Evolutionary conservation across 2,113 vertebrate genomes (phyloP).

Genomic region (Physeter macrocephalus): DNA sequence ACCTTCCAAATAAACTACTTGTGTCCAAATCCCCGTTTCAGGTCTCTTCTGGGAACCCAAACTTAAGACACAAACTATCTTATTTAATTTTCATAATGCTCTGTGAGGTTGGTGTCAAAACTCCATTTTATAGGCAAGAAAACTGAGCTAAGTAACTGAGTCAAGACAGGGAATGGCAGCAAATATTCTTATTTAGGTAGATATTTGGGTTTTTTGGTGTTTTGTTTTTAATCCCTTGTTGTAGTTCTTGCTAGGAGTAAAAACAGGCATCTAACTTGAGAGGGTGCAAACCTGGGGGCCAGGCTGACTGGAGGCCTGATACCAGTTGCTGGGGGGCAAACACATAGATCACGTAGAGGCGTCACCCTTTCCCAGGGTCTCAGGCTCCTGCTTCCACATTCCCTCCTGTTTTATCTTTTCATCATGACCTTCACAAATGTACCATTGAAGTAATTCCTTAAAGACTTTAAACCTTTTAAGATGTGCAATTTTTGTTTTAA

Average conservation of each 20-base stretch:
- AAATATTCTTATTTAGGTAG: not conserved
- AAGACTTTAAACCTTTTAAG: not conserved
- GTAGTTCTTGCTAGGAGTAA: not conserved
- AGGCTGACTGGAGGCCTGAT: rapidly evolving
- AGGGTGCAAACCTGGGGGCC: too few species aligned
- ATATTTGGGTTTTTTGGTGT: not conserved
- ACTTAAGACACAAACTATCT: not conserved
- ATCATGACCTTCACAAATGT: not conserved
- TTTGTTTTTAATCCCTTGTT: not conserved
- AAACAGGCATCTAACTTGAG: not conserved
- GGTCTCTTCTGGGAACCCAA: not conserved
- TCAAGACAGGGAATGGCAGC: not conserved
- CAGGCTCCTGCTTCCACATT: not conserved
- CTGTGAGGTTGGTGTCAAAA: not conserved
- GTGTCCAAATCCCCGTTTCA: not conserved
- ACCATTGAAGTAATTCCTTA: not conserved
- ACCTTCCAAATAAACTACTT: not conserved
- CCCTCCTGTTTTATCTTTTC: not conserved
- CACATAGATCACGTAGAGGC: rapidly evolving
- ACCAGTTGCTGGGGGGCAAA: not conserved
- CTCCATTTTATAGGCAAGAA: not conserved
- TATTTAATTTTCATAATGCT: not conserved
- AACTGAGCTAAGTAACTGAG: not conserved
- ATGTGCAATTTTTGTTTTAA: not conserved
- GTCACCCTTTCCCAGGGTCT: too few species aligned